Percentiles rank a stretch among this genome's conserved stretches.
phyloP scores from a whole-genome alignment of 2,888 invertebrate species.

The Caenorhabditis sp. region DNA sequence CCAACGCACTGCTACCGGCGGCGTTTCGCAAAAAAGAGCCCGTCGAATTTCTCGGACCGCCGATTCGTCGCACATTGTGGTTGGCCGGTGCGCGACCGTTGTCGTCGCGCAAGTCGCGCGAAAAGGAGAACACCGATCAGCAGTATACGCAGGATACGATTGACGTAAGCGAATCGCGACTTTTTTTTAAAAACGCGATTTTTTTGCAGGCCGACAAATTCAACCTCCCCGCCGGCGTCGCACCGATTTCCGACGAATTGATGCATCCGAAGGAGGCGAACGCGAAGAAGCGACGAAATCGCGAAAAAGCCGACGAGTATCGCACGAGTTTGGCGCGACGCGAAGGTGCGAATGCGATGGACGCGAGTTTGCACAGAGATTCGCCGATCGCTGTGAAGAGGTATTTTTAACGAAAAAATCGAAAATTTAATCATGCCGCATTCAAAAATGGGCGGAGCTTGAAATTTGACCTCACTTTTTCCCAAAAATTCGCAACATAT shows the following conservation, averaged over 20 bases:
- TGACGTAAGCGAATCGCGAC: conserved; percentile 4
- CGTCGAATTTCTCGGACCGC: conserved; percentile 1
- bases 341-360: conserved; percentile 8
- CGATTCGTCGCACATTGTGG: conserved; percentile 19
- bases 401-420: too few species aligned
- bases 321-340: neutral
- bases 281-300: neutral
- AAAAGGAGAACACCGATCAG: neutral
- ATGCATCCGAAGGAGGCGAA: neutral
- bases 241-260: neutral
- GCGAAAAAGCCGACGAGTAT: neutral
- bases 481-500: too few species aligned
- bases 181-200: too few species aligned
- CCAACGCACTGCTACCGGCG: conserved; percentile 4
- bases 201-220: neutral
- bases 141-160: neutral
- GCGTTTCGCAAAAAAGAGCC: neutral
- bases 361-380: conserved; percentile 6
- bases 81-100: conserved; percentile 17
- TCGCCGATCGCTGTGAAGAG: neutral
- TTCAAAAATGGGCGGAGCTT: too few species aligned
- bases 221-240: conserved; percentile 4
- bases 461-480: too few species aligned
- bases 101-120: neutral
- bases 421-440: too few species aligned